Conservation (phyloP, 2,888 invertebrate species). For the Perizoma affinitatum region DNA sequence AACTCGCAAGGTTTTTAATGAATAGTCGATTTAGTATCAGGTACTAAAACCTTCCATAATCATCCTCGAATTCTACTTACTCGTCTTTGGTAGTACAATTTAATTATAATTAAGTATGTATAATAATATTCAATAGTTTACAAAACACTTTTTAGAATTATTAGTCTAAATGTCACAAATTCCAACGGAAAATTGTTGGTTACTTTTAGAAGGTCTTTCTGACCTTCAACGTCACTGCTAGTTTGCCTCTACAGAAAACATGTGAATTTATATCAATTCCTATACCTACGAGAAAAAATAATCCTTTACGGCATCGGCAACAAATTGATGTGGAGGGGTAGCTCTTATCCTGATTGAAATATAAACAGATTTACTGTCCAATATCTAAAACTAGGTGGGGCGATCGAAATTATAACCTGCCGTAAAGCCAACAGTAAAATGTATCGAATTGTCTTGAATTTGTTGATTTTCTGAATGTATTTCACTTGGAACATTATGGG, state of each 20-base stretch:
- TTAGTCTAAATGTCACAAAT: too few relatives aligned
- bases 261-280: not conserved
- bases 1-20: too few relatives aligned
- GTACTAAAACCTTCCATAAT: too few relatives aligned
- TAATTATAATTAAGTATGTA: too few relatives aligned
- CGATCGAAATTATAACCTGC: conserved; percentile 10
- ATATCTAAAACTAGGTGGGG: conserved; percentile 14
- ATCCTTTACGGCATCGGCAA: conserved; percentile 11
- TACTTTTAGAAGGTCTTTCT: not conserved
- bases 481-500: conserved; percentile 14
- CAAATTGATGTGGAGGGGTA: conserved; percentile 4
- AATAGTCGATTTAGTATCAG: too few relatives aligned
- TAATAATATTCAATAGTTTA: too few relatives aligned
- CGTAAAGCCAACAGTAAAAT: conserved; percentile 9
- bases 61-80: too few relatives aligned
- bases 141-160: too few relatives aligned
- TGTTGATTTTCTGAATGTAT: conserved; percentile 13
- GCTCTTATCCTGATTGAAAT: conserved; percentile 24
- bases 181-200: not conserved
- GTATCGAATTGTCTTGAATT: conserved; percentile 15
- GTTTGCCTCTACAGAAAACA: not conserved
- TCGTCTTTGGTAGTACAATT: too few relatives aligned
- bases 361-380: conserved; percentile 22
- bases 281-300: conserved; percentile 3
- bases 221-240: not conserved